These are phyloP conservation scores for Bilobella aurantiaca DNA, from an alignment of 1,140 invertebrate species.

Conservation along the genomic window DNA sequence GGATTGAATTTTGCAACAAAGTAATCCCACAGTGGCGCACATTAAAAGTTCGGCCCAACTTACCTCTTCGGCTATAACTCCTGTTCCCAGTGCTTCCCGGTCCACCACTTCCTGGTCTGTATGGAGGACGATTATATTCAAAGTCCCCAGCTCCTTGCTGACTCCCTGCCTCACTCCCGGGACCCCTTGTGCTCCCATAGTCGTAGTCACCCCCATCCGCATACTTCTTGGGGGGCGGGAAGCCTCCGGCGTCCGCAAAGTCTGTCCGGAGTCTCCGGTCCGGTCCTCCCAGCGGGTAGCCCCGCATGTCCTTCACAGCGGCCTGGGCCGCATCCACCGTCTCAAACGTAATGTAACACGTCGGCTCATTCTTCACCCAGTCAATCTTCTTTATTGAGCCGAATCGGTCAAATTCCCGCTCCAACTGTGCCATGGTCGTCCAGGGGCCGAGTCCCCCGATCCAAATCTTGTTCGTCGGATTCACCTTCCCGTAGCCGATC, in stretches of 20 bases:
- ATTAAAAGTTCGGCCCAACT: too few species aligned
- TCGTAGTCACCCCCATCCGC: constrained; percentile 6
- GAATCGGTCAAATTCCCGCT: constrained; percentile 94
- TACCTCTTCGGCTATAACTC: too few species aligned
- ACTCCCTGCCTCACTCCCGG: too few species aligned
- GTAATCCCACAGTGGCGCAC: too few species aligned
- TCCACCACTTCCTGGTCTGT: too few species aligned
- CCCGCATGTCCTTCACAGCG: constrained; percentile 93
- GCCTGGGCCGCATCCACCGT: constrained; percentile 92
- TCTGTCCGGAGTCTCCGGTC: constrained; percentile 78
- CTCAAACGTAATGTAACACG: constrained; percentile 91
- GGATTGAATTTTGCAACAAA: too few species aligned
- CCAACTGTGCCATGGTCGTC: constrained; percentile 82
- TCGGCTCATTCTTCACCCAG: constrained; percentile 81
- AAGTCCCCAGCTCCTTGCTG: too few species aligned
- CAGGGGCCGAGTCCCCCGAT: constrained; percentile 92
- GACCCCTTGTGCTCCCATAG: constrained; percentile 45
- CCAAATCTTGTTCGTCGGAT: constrained; percentile 92
- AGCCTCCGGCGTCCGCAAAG: constrained; percentile 57
- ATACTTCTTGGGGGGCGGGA: constrained; percentile 14
- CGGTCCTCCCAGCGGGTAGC: constrained; percentile 81
- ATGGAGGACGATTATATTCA: too few species aligned
- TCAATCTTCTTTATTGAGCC: constrained; percentile 97
- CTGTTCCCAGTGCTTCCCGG: too few species aligned
- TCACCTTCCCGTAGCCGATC: constrained; percentile 97